These are phyloP conservation scores for Sorex araneus DNA, from an alignment of 2,113 vertebrate species.

Conservation along the genomic window DNA sequence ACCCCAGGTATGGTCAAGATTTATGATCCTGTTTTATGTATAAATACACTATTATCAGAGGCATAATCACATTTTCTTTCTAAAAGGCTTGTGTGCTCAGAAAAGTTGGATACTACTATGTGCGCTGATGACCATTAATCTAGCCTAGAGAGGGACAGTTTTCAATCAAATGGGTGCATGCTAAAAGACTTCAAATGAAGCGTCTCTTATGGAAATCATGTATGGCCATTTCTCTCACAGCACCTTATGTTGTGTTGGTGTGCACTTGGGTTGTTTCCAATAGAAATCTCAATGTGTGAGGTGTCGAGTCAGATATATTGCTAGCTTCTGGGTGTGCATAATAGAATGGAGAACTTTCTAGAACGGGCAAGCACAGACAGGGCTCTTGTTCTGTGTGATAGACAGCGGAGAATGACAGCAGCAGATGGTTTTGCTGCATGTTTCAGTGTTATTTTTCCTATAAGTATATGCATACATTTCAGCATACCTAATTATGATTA, in stretches of 20 bases:
- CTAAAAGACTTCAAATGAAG: constrained; percentile 5
- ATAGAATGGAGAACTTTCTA: constrained; percentile 20
- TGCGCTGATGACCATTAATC: neutral
- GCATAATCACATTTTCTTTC: neutral
- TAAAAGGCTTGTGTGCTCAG: neutral
- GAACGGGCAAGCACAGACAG: too few relatives aligned
- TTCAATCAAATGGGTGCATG: neutral
- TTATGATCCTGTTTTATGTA: neutral
- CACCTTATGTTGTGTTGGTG: neutral
- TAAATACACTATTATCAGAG: fast-evolving
- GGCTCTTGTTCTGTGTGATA: neutral
- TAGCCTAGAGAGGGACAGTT: neutral
- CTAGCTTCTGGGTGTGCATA: neutral
- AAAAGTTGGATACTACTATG: neutral
- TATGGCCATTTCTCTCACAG: neutral
- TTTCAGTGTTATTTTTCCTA: neutral
- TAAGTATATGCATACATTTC: neutral
- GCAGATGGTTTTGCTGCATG: neutral
- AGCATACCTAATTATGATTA: neutral
- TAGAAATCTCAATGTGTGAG: neutral
- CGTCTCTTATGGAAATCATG: neutral
- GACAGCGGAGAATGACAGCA: neutral
- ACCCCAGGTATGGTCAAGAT: too few relatives aligned
- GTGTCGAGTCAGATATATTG: neutral
- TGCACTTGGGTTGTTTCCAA: constrained; percentile 15